Conservation (phyloP, 2,113 vertebrate genomes). For the Hemiscyllium ocellatum region DNA sequence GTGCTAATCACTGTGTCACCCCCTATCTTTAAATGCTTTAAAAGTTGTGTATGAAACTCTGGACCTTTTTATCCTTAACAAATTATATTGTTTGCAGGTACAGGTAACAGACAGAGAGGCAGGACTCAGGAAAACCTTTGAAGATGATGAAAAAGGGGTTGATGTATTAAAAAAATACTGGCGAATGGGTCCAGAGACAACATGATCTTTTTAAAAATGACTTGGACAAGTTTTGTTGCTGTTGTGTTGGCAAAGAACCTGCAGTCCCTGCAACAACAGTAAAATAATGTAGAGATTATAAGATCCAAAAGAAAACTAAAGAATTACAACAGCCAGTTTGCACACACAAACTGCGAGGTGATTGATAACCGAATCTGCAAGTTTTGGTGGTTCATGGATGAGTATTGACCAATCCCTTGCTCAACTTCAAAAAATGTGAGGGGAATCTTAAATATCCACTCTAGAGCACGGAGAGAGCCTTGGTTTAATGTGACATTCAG, state of each 20-base stretch:
- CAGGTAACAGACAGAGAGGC: too few species aligned
- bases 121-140: too few species aligned
- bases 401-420: background rate
- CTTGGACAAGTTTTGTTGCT: background rate
- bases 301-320: background rate
- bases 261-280: background rate
- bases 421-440: background rate
- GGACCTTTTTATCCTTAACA: too few species aligned
- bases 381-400: background rate
- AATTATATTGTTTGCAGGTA: too few species aligned
- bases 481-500: background rate
- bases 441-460: background rate
- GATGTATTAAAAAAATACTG: too few species aligned
- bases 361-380: background rate
- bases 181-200: background rate
- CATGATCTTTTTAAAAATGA: background rate
- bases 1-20: too few species aligned
- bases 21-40: too few species aligned
- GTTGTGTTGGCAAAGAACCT: background rate
- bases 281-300: background rate
- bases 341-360: background rate
- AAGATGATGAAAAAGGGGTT: too few species aligned
- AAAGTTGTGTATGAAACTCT: too few species aligned
- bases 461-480: too few species aligned
- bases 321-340: background rate